Evolutionary conservation across 2,888 invertebrate species (phyloP), one percentile per base, ranked within the genome.

Genomic region (Willowsia nigromaculata): DNA sequence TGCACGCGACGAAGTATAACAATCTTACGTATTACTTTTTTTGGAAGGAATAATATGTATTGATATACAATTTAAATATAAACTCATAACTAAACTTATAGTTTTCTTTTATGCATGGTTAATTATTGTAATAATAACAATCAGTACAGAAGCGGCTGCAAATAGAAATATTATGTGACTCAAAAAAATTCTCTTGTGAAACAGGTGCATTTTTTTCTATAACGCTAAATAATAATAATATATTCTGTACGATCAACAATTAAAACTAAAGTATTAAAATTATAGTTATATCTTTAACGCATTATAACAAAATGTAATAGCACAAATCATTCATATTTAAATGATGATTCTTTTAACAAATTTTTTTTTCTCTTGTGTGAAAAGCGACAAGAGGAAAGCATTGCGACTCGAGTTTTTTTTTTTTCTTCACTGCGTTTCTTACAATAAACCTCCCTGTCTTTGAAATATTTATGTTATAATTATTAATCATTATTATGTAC

Each of bases 331-430:
- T 59, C 27, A 59, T 59, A n/a, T n/a, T n/a, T 50, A 59, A 59
- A 59, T 22, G 11, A 25, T 27, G 27, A 27, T 53, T 53, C 53
- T 30, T 62, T 11, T 62, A 62, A 62, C 30, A 62, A 62, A 33
- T 30, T n/a, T 30, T 62, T 30, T 59, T 27, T 59, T 59, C 9
- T 15, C 4, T 15, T 62, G 9, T 37, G 25, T 25, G 15, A 68
- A 84, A 84, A 74, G 84, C 84, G 56, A 74, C 22, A 71, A 71
- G 40, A 84, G 56, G 84, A 84, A 84, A 84, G 59, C 76, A 85
- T 85, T 76, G 76, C 76, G 85, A 85, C 84, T 59, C 76, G 85
- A 85, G 85, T 85, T 76, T 85, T 85, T 65, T 47, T 59, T 37
- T 25, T 37, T 68, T n/a, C n/a, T n/a, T 18, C 68, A 56, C 59